Conservation (phyloP, 2,888 invertebrate species). For the Xylocampa areola region DNA sequence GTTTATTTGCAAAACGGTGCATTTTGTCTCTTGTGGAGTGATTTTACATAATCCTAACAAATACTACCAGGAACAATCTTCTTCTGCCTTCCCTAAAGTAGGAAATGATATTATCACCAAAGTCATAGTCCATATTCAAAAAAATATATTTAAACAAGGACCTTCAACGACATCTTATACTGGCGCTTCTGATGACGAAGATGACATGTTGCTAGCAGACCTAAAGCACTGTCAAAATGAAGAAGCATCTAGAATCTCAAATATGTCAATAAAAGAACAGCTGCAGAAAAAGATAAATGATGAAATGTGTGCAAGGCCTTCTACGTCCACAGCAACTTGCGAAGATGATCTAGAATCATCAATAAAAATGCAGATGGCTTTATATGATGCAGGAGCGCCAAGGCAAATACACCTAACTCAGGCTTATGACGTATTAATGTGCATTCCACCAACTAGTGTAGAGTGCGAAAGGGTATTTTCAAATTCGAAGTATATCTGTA, state of each 20-base stretch:
- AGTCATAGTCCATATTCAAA: constrained; percentile 4
- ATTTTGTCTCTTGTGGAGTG: too few species aligned
- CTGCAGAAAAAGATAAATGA: constrained; percentile 6
- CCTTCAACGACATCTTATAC: background rate
- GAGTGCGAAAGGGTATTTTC: constrained; percentile 12
- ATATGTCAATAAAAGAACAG: too few species aligned
- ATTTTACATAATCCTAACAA: too few species aligned
- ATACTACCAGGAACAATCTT: background rate
- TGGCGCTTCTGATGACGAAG: constrained; percentile 2
- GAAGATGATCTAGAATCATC: constrained; percentile 7
- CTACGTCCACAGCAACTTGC: constrained; percentile 12
- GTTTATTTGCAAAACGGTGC: too few species aligned
- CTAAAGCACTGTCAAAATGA: constrained; percentile 1
- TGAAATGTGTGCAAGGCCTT: constrained; percentile 10
- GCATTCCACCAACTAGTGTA: constrained; percentile 10
- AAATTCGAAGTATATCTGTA: constrained; percentile 6
- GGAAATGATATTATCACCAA: constrained; percentile 12
- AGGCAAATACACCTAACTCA: constrained; percentile 8
- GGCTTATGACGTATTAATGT: background rate
- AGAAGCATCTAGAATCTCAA: background rate
- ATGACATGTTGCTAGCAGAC: background rate
- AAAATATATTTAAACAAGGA: background rate
- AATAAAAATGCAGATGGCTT: constrained; percentile 18
- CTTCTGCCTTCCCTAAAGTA: constrained; percentile 1
- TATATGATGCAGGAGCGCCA: constrained; percentile 13